Conservation (phyloP, 2,113 vertebrate species). For the Halichoerus grypus region DNA sequence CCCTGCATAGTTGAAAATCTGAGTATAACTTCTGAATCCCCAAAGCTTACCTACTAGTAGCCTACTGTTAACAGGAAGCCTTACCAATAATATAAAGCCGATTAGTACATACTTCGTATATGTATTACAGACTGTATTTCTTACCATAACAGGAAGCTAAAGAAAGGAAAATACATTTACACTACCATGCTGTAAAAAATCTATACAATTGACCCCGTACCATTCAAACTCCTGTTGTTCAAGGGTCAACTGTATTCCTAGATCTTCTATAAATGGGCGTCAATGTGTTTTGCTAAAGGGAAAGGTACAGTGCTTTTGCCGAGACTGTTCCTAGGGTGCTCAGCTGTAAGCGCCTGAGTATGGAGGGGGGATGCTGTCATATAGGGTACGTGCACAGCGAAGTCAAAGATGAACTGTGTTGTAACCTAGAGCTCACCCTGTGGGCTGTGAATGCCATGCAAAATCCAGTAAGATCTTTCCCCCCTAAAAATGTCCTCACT, state of each 20-base stretch:
- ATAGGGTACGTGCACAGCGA: not conserved
- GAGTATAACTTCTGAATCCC: not conserved
- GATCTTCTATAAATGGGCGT: not conserved
- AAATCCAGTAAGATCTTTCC: not conserved
- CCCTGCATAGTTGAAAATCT: not conserved
- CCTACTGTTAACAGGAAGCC: not conserved
- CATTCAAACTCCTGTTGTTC: not conserved
- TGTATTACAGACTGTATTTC: not conserved
- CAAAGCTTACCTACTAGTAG: not conserved
- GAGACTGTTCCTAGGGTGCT: not conserved
- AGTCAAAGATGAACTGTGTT: not conserved
- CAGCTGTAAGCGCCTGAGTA: no score
- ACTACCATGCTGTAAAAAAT: not conserved
- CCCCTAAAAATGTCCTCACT: not conserved
- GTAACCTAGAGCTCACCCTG: not conserved
- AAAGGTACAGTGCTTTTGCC: not conserved
- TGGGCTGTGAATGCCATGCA: not conserved
- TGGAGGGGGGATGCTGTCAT: not conserved
- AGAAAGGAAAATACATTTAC: not conserved
- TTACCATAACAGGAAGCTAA: not conserved
- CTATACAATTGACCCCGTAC: not conserved
- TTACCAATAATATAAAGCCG: not conserved
- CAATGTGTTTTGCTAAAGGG: not conserved
- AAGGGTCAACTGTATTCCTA: not conserved
- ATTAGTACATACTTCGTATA: not conserved